Conservation (phyloP, 2,797 vertebrate species). For the Odontamblyopus lacepedii region DNA sequence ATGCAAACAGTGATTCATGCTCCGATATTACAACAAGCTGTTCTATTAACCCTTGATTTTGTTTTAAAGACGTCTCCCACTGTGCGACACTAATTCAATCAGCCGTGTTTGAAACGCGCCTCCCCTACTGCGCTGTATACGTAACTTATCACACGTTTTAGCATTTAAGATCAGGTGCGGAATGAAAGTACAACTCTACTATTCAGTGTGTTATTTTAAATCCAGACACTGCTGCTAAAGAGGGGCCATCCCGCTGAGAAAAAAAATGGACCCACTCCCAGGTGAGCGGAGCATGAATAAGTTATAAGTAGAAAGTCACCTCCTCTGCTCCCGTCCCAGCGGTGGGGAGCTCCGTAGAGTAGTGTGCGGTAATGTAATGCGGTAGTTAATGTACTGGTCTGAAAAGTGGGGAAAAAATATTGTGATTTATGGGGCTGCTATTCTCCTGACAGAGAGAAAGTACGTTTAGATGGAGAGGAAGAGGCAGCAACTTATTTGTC, state of each 20-base stretch:
- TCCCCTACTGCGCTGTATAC: background rate
- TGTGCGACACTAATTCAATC: no score
- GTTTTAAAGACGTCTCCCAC: background rate
- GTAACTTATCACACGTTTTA: background rate
- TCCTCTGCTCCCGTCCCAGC: constrained; percentile 33
- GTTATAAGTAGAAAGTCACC: constrained; percentile 61
- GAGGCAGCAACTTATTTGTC: constrained; percentile 29
- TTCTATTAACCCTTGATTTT: constrained; percentile 20
- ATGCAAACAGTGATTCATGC: background rate
- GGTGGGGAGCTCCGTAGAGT: constrained; percentile 7
- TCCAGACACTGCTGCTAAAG: constrained; percentile 30
- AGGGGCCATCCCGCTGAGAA: constrained; percentile 35
- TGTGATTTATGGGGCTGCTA: constrained; percentile 57
- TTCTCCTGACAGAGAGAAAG: constrained; percentile 23
- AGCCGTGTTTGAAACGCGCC: constrained; percentile 4
- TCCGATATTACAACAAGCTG: background rate
- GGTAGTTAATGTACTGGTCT: constrained; percentile 44
- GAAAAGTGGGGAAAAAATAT: constrained; percentile 24
- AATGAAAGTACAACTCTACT: constrained; percentile 9
- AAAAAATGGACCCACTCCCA: constrained; percentile 55
- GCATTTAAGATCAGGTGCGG: background rate
- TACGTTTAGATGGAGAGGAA: background rate
- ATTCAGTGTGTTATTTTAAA: constrained; percentile 53
- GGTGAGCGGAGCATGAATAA: constrained; percentile 70
- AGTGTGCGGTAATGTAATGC: constrained; percentile 28